A percentile compares a stretch with the other conserved stretches of the same genome.
Evolutionary conservation across 2,888 invertebrate genomes (phyloP).

Genomic region (Nomada goodeniana): DNA sequence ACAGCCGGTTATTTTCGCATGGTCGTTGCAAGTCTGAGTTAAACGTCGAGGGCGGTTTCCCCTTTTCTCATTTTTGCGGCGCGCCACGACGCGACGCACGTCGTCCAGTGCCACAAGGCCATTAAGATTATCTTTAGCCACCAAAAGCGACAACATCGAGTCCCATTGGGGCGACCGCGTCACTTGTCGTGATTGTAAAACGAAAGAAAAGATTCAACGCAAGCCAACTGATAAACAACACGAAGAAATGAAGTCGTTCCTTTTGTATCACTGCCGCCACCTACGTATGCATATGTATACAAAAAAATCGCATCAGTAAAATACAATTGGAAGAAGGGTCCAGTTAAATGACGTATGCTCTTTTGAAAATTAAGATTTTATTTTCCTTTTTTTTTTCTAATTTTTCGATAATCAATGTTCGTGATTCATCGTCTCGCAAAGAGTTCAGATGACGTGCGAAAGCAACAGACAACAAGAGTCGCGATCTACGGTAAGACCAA

Average conservation of each 20-base stretch:
- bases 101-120: constrained; percentile 61
- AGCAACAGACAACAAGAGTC: constrained; percentile 60
- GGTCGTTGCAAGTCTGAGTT: constrained; percentile 32
- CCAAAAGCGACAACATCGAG: constrained; percentile 53
- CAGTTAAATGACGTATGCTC: not conserved
- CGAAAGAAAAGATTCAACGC: constrained; percentile 17
- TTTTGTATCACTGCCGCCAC: not conserved
- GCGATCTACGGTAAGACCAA: constrained; percentile 44
- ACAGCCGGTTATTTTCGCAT: constrained; percentile 61
- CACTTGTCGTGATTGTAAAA: constrained; percentile 5
- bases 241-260: not conserved
- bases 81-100: constrained; percentile 49
- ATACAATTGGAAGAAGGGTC: not conserved
- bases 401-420: constrained; percentile 49
- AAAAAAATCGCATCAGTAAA: no score
- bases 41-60: constrained; percentile 45
- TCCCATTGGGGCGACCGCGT: constrained; percentile 34
- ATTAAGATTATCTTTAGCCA: constrained; percentile 74
- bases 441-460: constrained; percentile 48
- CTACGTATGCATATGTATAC: no score
- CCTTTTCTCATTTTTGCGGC: constrained; percentile 61
- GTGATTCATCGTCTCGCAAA: constrained; percentile 43
- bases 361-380: constrained; percentile 59
- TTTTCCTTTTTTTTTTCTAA: constrained; percentile 47
- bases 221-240: not conserved